Percentiles rank a stretch among this genome's conserved stretches.
phyloP scores from a whole-genome alignment of 2,113 vertebrate species.

The Pluvialis apricaria region DNA sequence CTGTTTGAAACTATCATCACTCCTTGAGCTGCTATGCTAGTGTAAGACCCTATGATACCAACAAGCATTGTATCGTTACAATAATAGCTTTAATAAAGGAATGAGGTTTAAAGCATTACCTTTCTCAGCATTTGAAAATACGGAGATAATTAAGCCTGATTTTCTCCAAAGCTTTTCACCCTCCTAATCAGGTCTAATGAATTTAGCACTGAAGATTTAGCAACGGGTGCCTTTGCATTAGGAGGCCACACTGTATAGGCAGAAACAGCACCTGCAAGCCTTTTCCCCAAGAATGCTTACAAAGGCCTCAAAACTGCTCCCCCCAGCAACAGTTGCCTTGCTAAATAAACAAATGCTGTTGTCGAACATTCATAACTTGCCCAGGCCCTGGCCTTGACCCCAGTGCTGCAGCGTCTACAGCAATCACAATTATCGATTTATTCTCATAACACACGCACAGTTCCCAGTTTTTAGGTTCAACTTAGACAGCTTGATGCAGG shows the following conservation, averaged over 20 bases:
- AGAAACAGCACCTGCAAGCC: neutral
- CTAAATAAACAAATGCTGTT: neutral
- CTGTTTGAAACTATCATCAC: neutral
- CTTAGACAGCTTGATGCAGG: too few species aligned
- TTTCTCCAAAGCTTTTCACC: neutral
- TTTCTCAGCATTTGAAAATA: neutral
- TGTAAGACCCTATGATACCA: neutral
- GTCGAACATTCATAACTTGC: neutral
- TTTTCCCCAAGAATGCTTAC: neutral
- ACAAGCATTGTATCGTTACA: neutral
- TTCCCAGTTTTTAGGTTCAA: neutral
- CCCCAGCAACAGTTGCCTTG: neutral
- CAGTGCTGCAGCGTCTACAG: neutral
- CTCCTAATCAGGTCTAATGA: neutral
- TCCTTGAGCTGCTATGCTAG: neutral
- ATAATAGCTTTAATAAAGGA: neutral
- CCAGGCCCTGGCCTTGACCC: neutral
- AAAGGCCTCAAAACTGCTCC: neutral
- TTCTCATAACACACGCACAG: rapidly evolving
- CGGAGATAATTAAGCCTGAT: neutral
- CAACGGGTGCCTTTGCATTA: neutral
- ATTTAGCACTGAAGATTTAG: neutral
- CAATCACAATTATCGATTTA: neutral
- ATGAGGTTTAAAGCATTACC: neutral
- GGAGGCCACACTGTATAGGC: neutral